phyloP scores from a whole-genome alignment of 2,888 invertebrate species.

The Homarus gammarus region DNA sequence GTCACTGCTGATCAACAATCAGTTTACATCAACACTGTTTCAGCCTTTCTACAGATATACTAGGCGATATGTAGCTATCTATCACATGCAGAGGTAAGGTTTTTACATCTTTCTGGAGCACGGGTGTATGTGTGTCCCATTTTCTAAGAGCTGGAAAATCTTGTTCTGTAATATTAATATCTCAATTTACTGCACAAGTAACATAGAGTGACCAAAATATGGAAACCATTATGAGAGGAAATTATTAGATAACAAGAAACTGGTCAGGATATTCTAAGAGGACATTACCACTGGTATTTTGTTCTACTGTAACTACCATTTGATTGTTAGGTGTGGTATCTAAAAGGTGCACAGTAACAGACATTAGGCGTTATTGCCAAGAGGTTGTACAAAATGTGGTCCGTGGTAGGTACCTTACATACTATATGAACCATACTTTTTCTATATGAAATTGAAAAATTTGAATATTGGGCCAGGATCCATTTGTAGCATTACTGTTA shows the following conservation, averaged over 20 bases:
- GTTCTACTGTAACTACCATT: constrained; percentile 65
- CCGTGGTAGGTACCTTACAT: constrained; percentile 69
- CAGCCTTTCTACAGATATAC: constrained; percentile 69
- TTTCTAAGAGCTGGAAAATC: constrained; percentile 45
- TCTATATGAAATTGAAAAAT: constrained; percentile 56
- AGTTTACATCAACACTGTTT: constrained; percentile 65
- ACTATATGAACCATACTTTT: constrained; percentile 57
- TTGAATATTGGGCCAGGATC: constrained; percentile 51
- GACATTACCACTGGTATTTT: constrained; percentile 54
- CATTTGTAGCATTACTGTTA: constrained; percentile 30
- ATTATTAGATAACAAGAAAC: constrained; percentile 56
- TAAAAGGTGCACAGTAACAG: constrained; percentile 71
- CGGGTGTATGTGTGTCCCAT: constrained; percentile 53
- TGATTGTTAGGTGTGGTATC: constrained; percentile 70
- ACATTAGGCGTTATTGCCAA: constrained; percentile 71
- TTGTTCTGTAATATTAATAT: constrained; percentile 31
- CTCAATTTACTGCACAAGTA: constrained; percentile 60
- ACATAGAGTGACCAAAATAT: constrained; percentile 64
- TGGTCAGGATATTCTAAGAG: constrained; percentile 51
- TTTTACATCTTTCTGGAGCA: constrained; percentile 61
- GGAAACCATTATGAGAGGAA: constrained; percentile 62
- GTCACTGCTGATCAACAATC: constrained; percentile 17
- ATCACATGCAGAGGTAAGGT: constrained; percentile 73
- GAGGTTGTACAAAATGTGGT: constrained; percentile 72
- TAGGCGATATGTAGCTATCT: constrained; percentile 74